Evolutionary conservation across 2,888 invertebrate species (phyloP).

Genomic region (Dasysyrphus albostriatus): DNA sequence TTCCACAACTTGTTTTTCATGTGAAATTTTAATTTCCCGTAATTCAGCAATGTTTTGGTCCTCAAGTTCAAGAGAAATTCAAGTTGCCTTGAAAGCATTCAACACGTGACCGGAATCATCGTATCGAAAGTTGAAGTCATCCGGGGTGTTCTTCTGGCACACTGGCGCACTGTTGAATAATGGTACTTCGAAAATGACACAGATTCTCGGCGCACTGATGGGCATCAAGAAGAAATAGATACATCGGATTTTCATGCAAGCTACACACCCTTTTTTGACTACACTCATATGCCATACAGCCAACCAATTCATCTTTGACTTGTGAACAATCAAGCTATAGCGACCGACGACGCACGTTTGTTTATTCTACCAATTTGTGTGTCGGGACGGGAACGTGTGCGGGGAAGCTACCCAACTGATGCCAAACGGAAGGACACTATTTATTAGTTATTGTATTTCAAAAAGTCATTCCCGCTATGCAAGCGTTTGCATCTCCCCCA

Average conservation of each 20-base stretch:
- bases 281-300: not conserved
- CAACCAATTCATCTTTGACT: slow-evolving; percentile 43
- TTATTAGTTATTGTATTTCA: slow-evolving; percentile 74
- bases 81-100: slow-evolving; percentile 1
- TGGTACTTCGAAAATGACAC: slow-evolving; percentile 56
- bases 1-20: no score
- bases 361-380: slow-evolving; percentile 72
- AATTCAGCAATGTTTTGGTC: slow-evolving; percentile 40
- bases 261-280: slow-evolving; percentile 1
- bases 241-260: slow-evolving; percentile 1
- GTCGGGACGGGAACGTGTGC: slow-evolving; percentile 35
- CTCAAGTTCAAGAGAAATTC: slow-evolving; percentile 30
- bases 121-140: slow-evolving; percentile 39
- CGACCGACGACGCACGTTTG: slow-evolving; percentile 47
- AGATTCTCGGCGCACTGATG: slow-evolving; percentile 28
- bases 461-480: slow-evolving; percentile 66
- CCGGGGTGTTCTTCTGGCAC: slow-evolving; percentile 50
- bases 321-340: not conserved
- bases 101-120: slow-evolving; percentile 66
- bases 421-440: slow-evolving; percentile 73
- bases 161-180: slow-evolving; percentile 40
- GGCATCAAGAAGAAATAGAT: slow-evolving; percentile 7
- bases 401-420: not conserved
- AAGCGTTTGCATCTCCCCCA: slow-evolving; percentile 50
- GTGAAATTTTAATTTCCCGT: not conserved